phyloP scores from a whole-genome alignment of 2,113 vertebrate genomes.

The Cryptomyrus ogoouensis region DNA sequence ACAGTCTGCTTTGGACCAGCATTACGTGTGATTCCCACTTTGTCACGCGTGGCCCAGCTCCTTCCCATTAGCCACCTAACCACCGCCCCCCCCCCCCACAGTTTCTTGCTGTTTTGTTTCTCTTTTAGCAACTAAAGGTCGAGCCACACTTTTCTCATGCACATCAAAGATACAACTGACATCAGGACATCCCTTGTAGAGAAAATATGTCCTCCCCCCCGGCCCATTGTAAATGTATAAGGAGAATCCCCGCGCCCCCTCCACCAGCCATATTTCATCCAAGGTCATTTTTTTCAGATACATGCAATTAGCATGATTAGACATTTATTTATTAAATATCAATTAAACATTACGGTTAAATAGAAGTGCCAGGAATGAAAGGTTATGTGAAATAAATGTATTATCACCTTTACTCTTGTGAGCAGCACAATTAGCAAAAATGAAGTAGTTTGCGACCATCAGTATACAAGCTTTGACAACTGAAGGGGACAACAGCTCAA shows the following conservation, averaged over 20 bases:
- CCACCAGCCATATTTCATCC: not conserved
- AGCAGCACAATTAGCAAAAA: not conserved
- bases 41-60: not conserved
- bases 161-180: conserved; percentile 7
- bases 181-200: not conserved
- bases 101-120: not conserved
- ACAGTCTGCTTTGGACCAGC: not conserved
- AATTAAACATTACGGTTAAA: not conserved
- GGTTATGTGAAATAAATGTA: not conserved
- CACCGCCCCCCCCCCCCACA: no score
- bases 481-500: not conserved
- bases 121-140: not conserved
- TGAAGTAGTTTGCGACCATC: not conserved
- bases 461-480: not conserved
- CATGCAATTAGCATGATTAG: conserved; percentile 4
- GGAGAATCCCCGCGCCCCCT: not conserved
- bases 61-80: not conserved
- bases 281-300: not conserved
- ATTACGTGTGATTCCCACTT: not conserved
- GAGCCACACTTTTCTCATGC: not conserved
- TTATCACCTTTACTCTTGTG: not conserved
- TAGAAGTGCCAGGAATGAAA: not conserved
- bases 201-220: not conserved
- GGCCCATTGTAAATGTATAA: not conserved
- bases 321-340: not conserved